phyloP scores from a whole-genome alignment of 2,113 vertebrate genomes.

The Microtus pennsylvanicus region DNA sequence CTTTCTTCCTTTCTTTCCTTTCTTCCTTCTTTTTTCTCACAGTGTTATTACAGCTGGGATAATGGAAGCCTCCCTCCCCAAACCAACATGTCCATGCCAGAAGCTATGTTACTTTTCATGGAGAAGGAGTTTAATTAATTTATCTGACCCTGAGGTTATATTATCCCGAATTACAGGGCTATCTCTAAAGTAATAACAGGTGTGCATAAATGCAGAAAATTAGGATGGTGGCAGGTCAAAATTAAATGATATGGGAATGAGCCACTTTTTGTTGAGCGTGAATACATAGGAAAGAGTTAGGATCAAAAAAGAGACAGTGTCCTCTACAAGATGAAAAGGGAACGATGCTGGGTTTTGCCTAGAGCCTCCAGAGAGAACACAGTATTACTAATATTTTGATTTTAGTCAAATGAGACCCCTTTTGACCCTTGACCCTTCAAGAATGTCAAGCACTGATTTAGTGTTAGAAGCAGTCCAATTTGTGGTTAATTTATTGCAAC shows the following conservation, averaged over 20 bases:
- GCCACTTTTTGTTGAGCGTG: background rate
- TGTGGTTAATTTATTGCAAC: background rate
- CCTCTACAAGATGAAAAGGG: no score
- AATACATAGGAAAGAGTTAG: background rate
- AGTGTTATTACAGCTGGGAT: background rate
- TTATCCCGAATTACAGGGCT: background rate
- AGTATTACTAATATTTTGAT: no score
- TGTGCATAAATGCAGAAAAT: background rate
- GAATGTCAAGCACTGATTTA: no score
- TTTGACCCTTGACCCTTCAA: no score
- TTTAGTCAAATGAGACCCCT: no score
- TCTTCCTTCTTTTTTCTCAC: background rate
- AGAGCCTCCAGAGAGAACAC: no score
- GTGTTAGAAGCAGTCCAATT: background rate
- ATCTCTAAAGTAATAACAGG: background rate
- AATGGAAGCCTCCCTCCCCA: background rate
- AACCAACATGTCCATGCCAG: background rate
- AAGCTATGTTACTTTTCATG: background rate
- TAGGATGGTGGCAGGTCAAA: background rate
- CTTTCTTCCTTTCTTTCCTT: no score
- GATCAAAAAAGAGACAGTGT: no score
- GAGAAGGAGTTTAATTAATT: background rate
- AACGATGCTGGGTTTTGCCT: no score
- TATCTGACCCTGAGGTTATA: background rate
- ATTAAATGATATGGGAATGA: background rate